phyloP scores from a whole-genome alignment of 1,140 invertebrate genomes.

The Piezodorus guildinii region DNA sequence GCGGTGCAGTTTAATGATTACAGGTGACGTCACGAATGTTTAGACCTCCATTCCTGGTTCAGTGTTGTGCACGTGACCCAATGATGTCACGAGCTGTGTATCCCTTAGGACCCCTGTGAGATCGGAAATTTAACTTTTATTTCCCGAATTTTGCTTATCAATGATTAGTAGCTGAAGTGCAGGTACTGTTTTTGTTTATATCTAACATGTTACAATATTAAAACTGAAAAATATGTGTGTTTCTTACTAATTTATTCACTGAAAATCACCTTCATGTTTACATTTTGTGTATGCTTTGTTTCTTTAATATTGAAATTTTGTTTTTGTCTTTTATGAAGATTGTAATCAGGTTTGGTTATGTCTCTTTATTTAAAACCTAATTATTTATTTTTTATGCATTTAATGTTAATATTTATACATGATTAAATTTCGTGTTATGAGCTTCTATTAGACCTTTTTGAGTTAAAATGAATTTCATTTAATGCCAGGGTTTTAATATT shows the following conservation, averaged over 20 bases:
- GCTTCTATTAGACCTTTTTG: no score
- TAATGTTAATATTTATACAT: no score
- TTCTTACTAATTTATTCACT: not conserved
- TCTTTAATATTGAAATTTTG: not conserved
- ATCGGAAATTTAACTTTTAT: not conserved
- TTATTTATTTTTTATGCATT: no score
- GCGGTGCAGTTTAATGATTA: no score
- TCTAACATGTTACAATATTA: no score
- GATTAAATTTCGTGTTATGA: no score
- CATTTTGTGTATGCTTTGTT: not conserved
- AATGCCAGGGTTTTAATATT: no score
- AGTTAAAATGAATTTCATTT: no score
- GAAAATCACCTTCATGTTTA: not conserved
- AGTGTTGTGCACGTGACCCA: constrained; percentile 4
- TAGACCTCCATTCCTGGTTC: not conserved
- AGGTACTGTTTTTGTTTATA: not conserved
- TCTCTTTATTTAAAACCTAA: no score
- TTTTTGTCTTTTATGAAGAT: not conserved
- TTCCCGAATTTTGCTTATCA: not conserved
- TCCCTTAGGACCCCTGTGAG: not conserved
- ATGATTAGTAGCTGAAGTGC: not conserved
- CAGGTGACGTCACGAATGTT: not conserved
- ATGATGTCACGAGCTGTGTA: not conserved
- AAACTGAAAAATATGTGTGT: no score
- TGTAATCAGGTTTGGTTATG: no score